Base-by-base conservation (phyloP, 2,797 vertebrate genomes). In the Pangasius mekongensis region DNA sequence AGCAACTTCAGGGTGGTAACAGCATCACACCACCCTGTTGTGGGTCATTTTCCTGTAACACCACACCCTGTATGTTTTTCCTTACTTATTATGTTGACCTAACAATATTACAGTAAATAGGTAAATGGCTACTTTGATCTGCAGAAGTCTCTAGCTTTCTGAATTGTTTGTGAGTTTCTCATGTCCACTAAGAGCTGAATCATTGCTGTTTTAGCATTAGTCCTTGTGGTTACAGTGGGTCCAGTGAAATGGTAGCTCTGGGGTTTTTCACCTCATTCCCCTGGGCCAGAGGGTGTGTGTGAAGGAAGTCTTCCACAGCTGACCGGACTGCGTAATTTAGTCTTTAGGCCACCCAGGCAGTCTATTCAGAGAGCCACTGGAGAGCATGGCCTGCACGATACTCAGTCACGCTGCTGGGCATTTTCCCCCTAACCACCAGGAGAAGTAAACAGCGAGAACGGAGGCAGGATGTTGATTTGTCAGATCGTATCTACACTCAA, bases 281-380 rank as follows among this genome's bases (percentile, higher is more conserved):
- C 43, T 82, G 22, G 64, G 30, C 83, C 47, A 84, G 67, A 81
- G 83, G 87, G 71, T 87, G 69, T 88, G 84, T 88, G 83, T 88
- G 60, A 89, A 77, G 87, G 67, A 86, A 90, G 74, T n/a, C 73
- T 86, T 82, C 74, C 87, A 87, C 86, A 84, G 87, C 83, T 74
- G 83, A 90, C 67, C 73, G 69, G 87, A 90, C 77, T 88, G 49
- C 22, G 74, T 69, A 87, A 76, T 89, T 85, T 89, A 89, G 67
- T 67, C 83, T 78, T 62, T n/a, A 78, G 88, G 88, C 91, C 91
- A 91, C 91, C 89, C 91, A 91, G 73, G 90, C 71, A 89, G 88
- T 60, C 84, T 83, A 85, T 84, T 83, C 81, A 88, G 85, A 67
- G 80, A 66, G 84, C 87, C 27, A 82, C 77, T 84, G 54, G 39